Conservation (phyloP, 2,113 vertebrate genomes). For the Fukomys damarensis region DNA sequence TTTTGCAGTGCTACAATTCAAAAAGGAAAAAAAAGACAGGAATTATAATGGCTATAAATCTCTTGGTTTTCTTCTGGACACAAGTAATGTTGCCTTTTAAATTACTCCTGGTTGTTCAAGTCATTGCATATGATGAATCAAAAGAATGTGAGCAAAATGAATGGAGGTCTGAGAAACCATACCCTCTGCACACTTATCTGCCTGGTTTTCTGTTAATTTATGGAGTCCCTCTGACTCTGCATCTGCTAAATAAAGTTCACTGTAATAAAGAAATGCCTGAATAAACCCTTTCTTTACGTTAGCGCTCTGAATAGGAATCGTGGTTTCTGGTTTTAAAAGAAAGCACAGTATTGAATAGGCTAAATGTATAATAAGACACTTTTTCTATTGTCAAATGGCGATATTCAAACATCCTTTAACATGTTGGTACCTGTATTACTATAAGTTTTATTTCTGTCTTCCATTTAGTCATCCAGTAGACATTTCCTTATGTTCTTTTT, state of each 20-base stretch:
- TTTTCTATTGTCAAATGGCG: conserved; percentile 27
- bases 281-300: not conserved
- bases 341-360: not conserved
- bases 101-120: not conserved
- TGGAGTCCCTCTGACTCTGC: not conserved
- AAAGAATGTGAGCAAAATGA: not conserved
- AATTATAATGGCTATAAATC: conserved; percentile 45
- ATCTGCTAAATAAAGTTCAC: conserved; percentile 43
- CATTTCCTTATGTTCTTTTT: conserved; percentile 49
- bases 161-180: not conserved
- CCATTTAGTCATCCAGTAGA: not conserved
- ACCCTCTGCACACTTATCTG: not conserved
- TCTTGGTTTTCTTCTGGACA: not conserved
- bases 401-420: not conserved
- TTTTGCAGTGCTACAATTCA: conserved; percentile 37
- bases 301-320: not conserved
- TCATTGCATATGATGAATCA: not conserved
- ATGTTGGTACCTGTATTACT: not conserved
- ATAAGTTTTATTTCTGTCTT: conserved; percentile 41
- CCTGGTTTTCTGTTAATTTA: conserved; percentile 15
- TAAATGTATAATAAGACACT: not conserved
- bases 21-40: not conserved
- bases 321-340: conserved; percentile 41
- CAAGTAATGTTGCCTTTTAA: not conserved
- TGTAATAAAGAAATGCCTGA: not conserved